Percentiles rank a stretch among this genome's conserved stretches.
These are phyloP conservation scores for Capitulum mitella DNA, from an alignment of 2,888 invertebrate species.

Conservation along the genomic window DNA sequence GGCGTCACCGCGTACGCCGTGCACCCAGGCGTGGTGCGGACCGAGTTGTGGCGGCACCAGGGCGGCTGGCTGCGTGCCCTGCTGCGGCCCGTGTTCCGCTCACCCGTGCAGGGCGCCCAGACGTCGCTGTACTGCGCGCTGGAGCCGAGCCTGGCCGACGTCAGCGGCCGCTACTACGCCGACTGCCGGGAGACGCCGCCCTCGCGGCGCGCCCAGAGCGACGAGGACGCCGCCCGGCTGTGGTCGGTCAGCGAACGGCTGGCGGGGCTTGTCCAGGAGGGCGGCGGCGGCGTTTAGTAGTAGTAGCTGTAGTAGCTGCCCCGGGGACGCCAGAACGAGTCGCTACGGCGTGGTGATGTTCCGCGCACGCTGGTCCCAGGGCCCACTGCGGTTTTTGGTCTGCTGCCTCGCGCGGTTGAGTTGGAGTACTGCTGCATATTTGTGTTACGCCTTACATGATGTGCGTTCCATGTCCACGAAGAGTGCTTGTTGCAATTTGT, in stretches of 20 bases:
- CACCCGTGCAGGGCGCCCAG: conserved; percentile 53
- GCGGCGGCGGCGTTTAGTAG: too few relatives aligned
- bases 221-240: conserved; percentile 55
- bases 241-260: conserved; percentile 70
- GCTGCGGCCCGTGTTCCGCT: conserved; percentile 39
- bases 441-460: too few relatives aligned
- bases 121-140: conserved; percentile 60
- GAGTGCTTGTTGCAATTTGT: too few relatives aligned
- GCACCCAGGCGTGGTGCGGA: conserved; percentile 47
- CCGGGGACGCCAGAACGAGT: too few relatives aligned
- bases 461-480: too few relatives aligned
- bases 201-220: conserved; percentile 54
- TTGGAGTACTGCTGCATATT: too few relatives aligned
- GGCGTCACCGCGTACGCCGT: conserved; percentile 45
- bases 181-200: conserved; percentile 54
- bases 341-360: too few relatives aligned
- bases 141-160: conserved; percentile 45
- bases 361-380: too few relatives aligned
- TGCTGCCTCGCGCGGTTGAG: too few relatives aligned
- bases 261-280: too few relatives aligned
- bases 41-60: conserved; percentile 43
- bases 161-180: conserved; percentile 33
- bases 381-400: too few relatives aligned
- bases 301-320: too few relatives aligned
- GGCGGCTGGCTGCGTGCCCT: conserved; percentile 37